phyloP scores from a whole-genome alignment of 1,140 invertebrate species.

The Delia radicum region DNA sequence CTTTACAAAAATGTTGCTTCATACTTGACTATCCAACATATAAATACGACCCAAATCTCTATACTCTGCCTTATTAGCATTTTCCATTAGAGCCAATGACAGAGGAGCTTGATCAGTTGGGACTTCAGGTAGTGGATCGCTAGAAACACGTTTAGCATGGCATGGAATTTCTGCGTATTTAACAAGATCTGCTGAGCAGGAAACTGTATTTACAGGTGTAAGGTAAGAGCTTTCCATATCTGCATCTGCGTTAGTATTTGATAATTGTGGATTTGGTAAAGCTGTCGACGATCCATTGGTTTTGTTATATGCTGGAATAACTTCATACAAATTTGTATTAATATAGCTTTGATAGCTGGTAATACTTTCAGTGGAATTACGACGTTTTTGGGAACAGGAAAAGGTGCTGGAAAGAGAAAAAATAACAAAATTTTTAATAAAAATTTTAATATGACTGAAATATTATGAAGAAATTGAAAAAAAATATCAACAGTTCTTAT shows the following conservation, averaged over 20 bases:
- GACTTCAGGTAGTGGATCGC: constrained; percentile 39
- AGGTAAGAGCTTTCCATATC: constrained; percentile 8
- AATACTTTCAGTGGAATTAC: constrained; percentile 34
- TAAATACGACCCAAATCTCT: background rate
- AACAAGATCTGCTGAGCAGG: constrained; percentile 25
- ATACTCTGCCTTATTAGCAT: background rate
- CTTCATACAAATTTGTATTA: constrained; percentile 40
- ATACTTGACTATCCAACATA: constrained; percentile 9
- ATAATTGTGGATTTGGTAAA: background rate
- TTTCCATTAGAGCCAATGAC: background rate
- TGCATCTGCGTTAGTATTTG: background rate
- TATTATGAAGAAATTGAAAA: no score
- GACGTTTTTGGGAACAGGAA: constrained; percentile 12
- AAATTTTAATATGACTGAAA: no score
- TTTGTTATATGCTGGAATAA: constrained; percentile 37
- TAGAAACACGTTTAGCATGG: constrained; percentile 38
- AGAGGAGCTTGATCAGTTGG: constrained; percentile 25
- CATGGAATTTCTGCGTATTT: constrained; percentile 38
- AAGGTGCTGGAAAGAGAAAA: background rate
- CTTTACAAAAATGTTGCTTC: background rate
- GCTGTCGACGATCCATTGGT: background rate
- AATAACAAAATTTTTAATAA: background rate
- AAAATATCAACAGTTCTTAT: no score
- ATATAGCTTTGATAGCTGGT: constrained; percentile 42
- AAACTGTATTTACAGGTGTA: background rate